Conservation (phyloP, 92 coral and sea anemone species). For the Palythoa grandis region DNA sequence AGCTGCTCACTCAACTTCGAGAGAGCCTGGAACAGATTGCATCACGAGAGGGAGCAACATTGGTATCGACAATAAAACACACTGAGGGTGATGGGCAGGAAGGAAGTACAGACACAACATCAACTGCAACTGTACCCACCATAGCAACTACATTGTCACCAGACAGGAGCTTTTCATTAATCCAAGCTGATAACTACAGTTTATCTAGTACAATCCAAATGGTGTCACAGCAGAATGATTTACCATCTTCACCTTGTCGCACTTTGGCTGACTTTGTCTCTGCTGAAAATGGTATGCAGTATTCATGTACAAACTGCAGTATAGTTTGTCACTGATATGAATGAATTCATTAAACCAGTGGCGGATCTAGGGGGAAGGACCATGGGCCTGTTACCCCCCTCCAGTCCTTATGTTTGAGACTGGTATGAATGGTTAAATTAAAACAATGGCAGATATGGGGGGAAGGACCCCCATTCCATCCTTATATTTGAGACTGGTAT, state of each 20-base stretch:
- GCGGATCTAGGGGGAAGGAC: no score
- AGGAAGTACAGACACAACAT: neutral
- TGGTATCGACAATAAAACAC: neutral
- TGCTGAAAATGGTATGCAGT: neutral
- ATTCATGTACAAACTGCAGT: neutral
- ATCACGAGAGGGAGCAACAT: neutral
- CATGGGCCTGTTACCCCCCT: no score
- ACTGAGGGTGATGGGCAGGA: constrained; percentile 1
- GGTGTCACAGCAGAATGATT: neutral
- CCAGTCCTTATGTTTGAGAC: no score
- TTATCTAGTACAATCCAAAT: neutral
- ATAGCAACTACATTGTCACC: neutral
- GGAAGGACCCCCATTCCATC: no score
- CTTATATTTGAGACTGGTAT: no score
- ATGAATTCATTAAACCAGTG: neutral
- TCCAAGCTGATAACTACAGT: neutral
- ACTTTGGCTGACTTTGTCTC: neutral
- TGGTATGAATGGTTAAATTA: no score
- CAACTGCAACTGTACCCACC: neutral
- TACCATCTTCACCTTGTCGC: neutral
- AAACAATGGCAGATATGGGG: no score
- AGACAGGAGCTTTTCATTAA: neutral
- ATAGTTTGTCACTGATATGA: neutral
- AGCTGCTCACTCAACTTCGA: constrained; percentile 1
- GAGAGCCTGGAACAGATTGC: constrained; percentile 36